Percentiles rank a stretch among this genome's conserved stretches.
Evolutionary conservation across 2,888 invertebrate species (phyloP).

Genomic region (Ptychoptera contaminata): DNA sequence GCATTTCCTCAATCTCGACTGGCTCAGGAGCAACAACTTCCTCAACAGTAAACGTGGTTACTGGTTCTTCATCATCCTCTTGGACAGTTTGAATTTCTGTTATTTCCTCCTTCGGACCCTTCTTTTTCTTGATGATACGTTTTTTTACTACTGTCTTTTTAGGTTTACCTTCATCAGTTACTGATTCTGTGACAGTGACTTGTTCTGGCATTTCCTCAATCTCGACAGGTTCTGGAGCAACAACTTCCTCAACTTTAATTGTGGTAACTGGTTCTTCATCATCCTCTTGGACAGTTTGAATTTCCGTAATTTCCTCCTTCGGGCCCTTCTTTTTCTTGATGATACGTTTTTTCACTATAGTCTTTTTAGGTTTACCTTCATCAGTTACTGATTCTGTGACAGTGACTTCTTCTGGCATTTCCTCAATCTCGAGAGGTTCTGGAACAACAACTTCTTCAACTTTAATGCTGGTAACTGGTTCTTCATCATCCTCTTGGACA

Average conservation of each 20-base stretch:
- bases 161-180: constrained; percentile 17
- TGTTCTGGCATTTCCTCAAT: constrained; percentile 17
- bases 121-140: constrained; percentile 18
- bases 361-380: constrained; percentile 16
- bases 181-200: constrained; percentile 18
- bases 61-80: constrained; percentile 20
- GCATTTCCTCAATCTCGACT: constrained; percentile 10
- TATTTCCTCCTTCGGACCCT: constrained; percentile 13
- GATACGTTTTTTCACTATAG: constrained; percentile 15
- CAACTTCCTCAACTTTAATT: constrained; percentile 9
- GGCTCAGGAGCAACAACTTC: constrained; percentile 12
- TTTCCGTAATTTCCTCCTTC: constrained; percentile 18
- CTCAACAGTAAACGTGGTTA: constrained; percentile 19
- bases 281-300: constrained; percentile 16
- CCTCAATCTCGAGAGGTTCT: constrained; percentile 11
- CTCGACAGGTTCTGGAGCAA: constrained; percentile 10
- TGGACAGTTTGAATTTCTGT: constrained; percentile 22
- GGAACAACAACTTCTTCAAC: constrained; percentile 13
- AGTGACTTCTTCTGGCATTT: constrained; percentile 20
- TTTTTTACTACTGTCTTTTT: constrained; percentile 21
- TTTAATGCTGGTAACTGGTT: not conserved
- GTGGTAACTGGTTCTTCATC: constrained; percentile 3
- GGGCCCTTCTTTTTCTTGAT: constrained; percentile 18
- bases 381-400: constrained; percentile 17
- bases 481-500: constrained; percentile 6